A percentile compares a stretch with the other conserved stretches of the same genome.
phyloP scores from a whole-genome alignment of 2,797 vertebrate species.

The Sandelia bainsii region DNA sequence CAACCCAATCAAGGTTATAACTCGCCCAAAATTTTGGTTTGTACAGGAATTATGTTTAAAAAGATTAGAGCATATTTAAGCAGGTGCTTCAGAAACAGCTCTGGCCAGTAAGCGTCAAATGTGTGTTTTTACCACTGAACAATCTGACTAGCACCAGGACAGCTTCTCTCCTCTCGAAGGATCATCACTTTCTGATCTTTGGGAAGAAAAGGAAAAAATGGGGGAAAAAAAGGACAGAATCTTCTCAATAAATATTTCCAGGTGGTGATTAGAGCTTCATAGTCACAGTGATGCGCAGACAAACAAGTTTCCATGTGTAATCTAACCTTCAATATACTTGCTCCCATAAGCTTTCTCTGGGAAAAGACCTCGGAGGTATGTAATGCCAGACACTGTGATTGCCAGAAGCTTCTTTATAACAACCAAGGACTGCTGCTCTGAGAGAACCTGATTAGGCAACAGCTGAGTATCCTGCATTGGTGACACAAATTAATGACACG shows the following conservation, averaged over 20 bases:
- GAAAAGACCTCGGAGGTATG: slow-evolving; percentile 94
- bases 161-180: slow-evolving; percentile 89
- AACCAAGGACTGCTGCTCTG: slow-evolving; percentile 88
- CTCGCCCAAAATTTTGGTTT: background rate
- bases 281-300: background rate
- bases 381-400: slow-evolving; percentile 91
- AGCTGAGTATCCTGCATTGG: slow-evolving; percentile 79
- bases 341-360: slow-evolving; percentile 91
- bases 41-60: background rate
- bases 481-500: slow-evolving; percentile 33
- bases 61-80: background rate
- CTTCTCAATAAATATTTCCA: background rate
- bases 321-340: slow-evolving; percentile 90
- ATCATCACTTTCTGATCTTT: slow-evolving; percentile 95
- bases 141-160: slow-evolving; percentile 91
- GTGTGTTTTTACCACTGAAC: slow-evolving; percentile 89
- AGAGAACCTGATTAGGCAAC: slow-evolving; percentile 82
- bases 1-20: background rate
- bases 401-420: slow-evolving; percentile 93
- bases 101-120: background rate
- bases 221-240: slow-evolving; percentile 2
- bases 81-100: background rate
- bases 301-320: background rate
- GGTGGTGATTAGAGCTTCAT: background rate
- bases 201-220: slow-evolving; percentile 60